Base-by-base conservation (phyloP, 2,888 invertebrate species). In the Acronicta leporina region DNA sequence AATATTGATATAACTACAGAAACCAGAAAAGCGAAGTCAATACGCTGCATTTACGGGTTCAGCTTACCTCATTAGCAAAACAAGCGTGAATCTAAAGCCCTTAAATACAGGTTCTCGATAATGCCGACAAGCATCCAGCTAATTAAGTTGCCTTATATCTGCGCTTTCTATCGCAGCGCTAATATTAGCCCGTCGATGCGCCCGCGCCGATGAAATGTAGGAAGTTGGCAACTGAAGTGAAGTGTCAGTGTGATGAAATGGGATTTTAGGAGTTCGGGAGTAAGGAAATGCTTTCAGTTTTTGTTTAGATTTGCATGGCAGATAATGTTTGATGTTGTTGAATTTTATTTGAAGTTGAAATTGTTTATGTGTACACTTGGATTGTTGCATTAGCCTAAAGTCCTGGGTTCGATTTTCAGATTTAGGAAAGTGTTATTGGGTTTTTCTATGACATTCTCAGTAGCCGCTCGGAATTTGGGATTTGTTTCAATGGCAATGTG, bases 121-220 rank as follows among this genome's bases (percentile, higher is more conserved):
- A 58, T 20, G 5, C 38, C 44, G 30, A 48, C 20, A 59, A 46
- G 25, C 42, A 48, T 52, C n/a, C 41, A 46, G 40, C 35, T 73
- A 70, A 70, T 70, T 74, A 64, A 74, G 35, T 53, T 40, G 43
- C 35, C 27, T 42, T 45, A 47, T 54, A 61, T 45, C 57, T 33
- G 25, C 35, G 45, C 46, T 73, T 69, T 62, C 55, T 73, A 60
- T 58, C 51, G 41, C 20, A n/a, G 42, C 10, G 27, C 68, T 72
- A 75, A 63, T 73, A 67, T 59, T 72, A 73, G 50, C 47, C 38
- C 15, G 11, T 47, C 25, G 58, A 58, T 54, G 66, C 58, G 54
- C 35, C 25, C 20, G 60, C 58, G 54, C 48, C 53, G 60, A 64
- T 54, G 35, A 50, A 48, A 70, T 60, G 55, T 70, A 64, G 75